These are phyloP conservation scores for Psettodes erumei DNA, from an alignment of 2,113 vertebrate species.

Conservation along the genomic window DNA sequence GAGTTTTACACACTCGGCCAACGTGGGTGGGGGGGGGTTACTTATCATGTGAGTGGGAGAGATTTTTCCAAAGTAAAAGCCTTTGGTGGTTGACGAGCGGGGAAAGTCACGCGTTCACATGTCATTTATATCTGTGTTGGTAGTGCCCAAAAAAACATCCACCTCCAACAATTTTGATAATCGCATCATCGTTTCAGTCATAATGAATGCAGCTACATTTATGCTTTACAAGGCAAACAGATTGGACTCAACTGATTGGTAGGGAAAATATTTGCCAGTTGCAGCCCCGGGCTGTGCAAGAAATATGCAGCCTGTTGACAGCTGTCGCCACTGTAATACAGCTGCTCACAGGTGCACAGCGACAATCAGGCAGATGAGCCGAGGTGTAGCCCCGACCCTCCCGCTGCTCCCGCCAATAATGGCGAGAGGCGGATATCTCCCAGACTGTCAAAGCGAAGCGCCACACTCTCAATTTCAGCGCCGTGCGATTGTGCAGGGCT, in stretches of 20 bases:
- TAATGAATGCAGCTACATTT: too few species aligned
- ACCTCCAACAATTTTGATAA: neutral
- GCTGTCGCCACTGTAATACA: slow-evolving; percentile 29
- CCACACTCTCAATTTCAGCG: slow-evolving; percentile 16
- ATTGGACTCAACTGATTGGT: neutral
- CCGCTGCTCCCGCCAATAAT: slow-evolving; percentile 42
- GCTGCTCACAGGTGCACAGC: slow-evolving; percentile 50
- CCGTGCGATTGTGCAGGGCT: slow-evolving; percentile 11
- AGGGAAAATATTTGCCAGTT: slow-evolving; percentile 14
- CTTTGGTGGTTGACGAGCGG: slow-evolving; percentile 27
- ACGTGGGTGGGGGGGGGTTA: slow-evolving; percentile 26
- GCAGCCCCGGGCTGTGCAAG: neutral
- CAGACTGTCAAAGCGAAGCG: slow-evolving; percentile 39
- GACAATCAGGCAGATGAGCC: slow-evolving; percentile 44
- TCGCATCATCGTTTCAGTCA: neutral
- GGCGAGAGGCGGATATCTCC: slow-evolving; percentile 17
- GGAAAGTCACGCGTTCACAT: neutral
- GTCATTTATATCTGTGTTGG: neutral
- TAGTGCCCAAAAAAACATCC: neutral
- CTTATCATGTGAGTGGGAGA: slow-evolving; percentile 38
- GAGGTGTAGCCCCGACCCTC: slow-evolving; percentile 25
- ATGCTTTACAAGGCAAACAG: neutral
- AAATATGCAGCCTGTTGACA: slow-evolving; percentile 30
- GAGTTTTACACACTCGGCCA: slow-evolving; percentile 49
- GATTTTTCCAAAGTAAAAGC: slow-evolving; percentile 33